phyloP scores from a whole-genome alignment of 92 coral and sea anemone species.

The Metridium senile region DNA sequence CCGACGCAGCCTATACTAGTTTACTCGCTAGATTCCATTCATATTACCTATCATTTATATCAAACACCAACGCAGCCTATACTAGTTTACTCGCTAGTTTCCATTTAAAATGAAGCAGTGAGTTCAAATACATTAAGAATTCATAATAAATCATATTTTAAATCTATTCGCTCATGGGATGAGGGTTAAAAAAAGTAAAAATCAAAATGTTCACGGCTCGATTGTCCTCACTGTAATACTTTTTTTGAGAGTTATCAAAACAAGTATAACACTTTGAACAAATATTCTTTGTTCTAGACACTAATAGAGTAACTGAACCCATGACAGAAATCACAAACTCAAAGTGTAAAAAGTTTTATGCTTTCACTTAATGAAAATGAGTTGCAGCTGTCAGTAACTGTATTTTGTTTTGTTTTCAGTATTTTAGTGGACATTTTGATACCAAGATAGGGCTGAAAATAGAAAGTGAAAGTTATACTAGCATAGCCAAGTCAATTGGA shows the following conservation, averaged over 20 bases:
- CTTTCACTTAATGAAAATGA: no score
- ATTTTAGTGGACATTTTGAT: slow-evolving; percentile 75
- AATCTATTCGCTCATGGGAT: background rate
- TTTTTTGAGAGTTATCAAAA: no score
- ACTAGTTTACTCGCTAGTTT: background rate
- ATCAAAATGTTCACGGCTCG: background rate
- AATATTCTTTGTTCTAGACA: no score
- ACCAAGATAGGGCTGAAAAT: slow-evolving; percentile 66
- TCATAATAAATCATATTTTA: background rate
- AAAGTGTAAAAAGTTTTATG: no score
- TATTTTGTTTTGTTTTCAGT: background rate
- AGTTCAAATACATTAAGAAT: background rate
- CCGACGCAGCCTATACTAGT: no score
- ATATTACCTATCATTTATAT: no score
- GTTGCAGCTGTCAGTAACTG: background rate
- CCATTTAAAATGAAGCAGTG: background rate
- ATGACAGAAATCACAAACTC: no score
- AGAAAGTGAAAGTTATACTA: slow-evolving; percentile 58
- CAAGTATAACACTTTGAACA: no score
- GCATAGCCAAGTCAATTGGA: slow-evolving; percentile 46
- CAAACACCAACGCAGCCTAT: no score
- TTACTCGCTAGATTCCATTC: no score
- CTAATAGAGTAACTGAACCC: no score
- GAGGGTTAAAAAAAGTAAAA: background rate
- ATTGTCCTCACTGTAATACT: background rate